phyloP scores from a whole-genome alignment of 1,140 invertebrate genomes.

The Tribolium madens region DNA sequence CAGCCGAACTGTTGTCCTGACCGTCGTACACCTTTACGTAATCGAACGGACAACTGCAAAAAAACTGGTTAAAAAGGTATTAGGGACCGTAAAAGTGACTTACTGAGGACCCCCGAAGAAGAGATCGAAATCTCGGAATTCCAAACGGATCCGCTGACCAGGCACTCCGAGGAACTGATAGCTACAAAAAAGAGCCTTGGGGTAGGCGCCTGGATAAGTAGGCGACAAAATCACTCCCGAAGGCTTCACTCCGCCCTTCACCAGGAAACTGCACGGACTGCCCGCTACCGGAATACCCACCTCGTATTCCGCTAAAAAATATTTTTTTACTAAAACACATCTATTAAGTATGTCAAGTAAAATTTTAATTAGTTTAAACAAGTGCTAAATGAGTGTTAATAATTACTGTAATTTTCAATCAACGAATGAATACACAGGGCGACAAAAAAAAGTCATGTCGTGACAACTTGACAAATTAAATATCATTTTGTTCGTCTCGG shows the following conservation, averaged over 20 bases:
- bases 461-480: no score
- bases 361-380: no score
- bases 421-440: no score
- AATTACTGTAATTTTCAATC: no score
- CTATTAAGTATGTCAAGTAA: no score
- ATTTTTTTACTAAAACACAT: background rate
- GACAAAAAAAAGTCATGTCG: no score
- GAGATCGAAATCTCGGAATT: slow-evolving; percentile 98
- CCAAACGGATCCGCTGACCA: slow-evolving; percentile 92
- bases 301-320: slow-evolving; percentile 82
- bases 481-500: no score
- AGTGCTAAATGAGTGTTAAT: no score
- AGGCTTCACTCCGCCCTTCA: slow-evolving; percentile 79
- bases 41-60: slow-evolving; percentile 96
- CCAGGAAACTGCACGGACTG: slow-evolving; percentile 86
- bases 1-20: slow-evolving; percentile 81
- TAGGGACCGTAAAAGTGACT: slow-evolving; percentile 68
- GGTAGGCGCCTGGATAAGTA: slow-evolving; percentile 99
- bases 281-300: slow-evolving; percentile 87
- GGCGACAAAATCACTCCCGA: slow-evolving; percentile 93
- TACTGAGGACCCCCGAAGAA: slow-evolving; percentile 99
- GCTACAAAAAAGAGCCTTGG: slow-evolving; percentile 92
- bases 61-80: background rate
- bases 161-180: slow-evolving; percentile 94
- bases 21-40: slow-evolving; percentile 98